Percentiles rank a stretch among this genome's conserved stretches.
phyloP scores from a whole-genome alignment of 1,140 invertebrate species.

The Chironomus tepperi region DNA sequence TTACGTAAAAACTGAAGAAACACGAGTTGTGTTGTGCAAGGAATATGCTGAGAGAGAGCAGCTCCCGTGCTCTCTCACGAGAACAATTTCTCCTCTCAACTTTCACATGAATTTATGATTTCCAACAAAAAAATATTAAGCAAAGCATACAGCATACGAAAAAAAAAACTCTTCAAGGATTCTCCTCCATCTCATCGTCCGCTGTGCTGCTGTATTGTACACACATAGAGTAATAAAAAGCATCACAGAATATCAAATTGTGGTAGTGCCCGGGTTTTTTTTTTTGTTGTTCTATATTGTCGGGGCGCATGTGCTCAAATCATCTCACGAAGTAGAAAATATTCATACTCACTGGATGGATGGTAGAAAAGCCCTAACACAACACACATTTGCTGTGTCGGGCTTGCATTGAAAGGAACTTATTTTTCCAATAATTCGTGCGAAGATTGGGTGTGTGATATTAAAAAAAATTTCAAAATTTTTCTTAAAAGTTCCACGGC shows the following conservation, averaged over 20 bases:
- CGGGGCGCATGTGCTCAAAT: neutral
- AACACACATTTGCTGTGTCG: constrained; percentile 19
- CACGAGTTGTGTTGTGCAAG: too few species aligned
- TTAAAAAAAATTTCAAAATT: neutral
- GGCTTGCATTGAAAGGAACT: constrained; percentile 19
- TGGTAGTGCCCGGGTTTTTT: constrained; percentile 20
- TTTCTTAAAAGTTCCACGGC: neutral
- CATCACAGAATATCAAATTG: neutral
- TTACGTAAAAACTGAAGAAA: too few species aligned
- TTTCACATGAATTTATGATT: too few species aligned
- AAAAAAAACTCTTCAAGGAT: neutral
- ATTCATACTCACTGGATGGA: neutral
- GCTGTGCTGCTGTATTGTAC: neutral
- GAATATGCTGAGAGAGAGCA: too few species aligned
- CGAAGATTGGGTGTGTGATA: constrained; percentile 15
- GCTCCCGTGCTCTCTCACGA: too few species aligned
- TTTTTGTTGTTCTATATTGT: neutral
- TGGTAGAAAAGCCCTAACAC: constrained; percentile 2
- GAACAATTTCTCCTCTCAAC: too few species aligned
- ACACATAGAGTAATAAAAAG: neutral
- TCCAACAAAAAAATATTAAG: too few species aligned
- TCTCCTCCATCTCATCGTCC: neutral
- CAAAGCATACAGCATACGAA: too few species aligned
- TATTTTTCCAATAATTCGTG: neutral
- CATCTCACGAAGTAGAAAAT: neutral